Evolutionary conservation across 2,113 vertebrate species (phyloP).

Genomic region (Promerops cafer): DNA sequence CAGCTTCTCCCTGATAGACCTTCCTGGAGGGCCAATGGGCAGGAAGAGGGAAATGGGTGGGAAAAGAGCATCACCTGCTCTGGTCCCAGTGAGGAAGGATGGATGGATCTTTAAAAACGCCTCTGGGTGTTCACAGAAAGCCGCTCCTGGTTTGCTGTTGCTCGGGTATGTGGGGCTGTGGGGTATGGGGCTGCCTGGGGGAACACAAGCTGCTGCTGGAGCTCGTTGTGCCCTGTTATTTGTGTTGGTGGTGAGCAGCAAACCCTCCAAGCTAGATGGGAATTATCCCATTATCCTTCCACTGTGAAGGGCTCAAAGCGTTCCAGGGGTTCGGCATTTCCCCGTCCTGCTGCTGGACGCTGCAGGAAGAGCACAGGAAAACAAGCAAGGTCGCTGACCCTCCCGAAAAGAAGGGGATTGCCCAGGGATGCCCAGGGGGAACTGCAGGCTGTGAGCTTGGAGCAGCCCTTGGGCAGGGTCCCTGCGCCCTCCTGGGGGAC

Average conservation of each 20-base stretch:
- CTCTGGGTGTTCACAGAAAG: neutral
- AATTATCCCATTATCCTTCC: rapidly evolving
- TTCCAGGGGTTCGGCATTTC: neutral
- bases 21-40: neutral
- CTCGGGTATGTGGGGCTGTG: neutral
- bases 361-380: neutral
- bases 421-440: neutral
- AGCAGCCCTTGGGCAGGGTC: neutral
- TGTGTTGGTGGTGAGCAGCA: neutral
- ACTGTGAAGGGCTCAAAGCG: neutral
- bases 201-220: neutral
- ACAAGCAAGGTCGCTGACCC: neutral
- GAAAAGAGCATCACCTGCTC: neutral
- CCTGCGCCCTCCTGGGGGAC: neutral
- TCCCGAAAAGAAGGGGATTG: neutral
- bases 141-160: neutral
- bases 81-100: neutral
- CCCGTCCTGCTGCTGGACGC: neutral
- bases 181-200: neutral
- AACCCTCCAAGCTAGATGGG: rapidly evolving
- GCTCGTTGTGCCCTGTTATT: neutral
- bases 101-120: neutral
- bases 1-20: neutral
- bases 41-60: neutral
- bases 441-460: rapidly evolving